Conservation (phyloP, 2,888 invertebrate genomes). For the Atethmia centrago region DNA sequence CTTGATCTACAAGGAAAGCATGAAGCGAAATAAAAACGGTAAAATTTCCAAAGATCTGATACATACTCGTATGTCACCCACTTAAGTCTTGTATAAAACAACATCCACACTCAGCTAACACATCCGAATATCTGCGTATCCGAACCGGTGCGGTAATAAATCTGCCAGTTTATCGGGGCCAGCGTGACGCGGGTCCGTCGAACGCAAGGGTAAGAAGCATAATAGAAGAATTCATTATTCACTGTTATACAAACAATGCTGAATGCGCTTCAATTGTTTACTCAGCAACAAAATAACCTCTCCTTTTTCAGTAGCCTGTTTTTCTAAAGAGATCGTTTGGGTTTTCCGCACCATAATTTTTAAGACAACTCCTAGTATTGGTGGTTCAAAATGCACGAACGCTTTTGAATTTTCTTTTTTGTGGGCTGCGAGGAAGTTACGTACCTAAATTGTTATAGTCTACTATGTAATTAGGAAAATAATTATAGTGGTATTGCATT, state of each 20-base stretch:
- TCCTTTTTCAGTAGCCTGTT: neutral
- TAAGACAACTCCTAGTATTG: conserved; percentile 1
- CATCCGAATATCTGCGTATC: conserved; percentile 49
- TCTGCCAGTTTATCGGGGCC: conserved; percentile 65
- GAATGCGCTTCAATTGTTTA: conserved; percentile 38
- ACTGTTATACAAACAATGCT: conserved; percentile 51
- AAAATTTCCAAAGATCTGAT: neutral
- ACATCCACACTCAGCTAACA: conserved; percentile 41
- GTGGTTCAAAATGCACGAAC: conserved; percentile 1
- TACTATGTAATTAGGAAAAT: conserved; percentile 18
- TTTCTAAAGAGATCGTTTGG: conserved; percentile 15
- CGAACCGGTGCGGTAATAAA: conserved; percentile 60
- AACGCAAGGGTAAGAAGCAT: conserved; percentile 57
- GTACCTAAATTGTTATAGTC: conserved; percentile 6
- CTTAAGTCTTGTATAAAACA: conserved; percentile 39
- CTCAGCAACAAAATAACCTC: conserved; percentile 24
- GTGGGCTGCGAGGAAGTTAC: conserved; percentile 1
- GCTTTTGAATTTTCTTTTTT: conserved; percentile 18
- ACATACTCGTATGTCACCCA: conserved; percentile 15
- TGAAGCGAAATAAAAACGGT: neutral
- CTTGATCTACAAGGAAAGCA: neutral
- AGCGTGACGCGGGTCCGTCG: conserved; percentile 61
- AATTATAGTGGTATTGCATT: neutral
- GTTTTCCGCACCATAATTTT: conserved; percentile 20
- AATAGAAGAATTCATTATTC: conserved; percentile 66